phyloP scores from a whole-genome alignment of 2,797 vertebrate genomes.

The Dermochelys coriacea region DNA sequence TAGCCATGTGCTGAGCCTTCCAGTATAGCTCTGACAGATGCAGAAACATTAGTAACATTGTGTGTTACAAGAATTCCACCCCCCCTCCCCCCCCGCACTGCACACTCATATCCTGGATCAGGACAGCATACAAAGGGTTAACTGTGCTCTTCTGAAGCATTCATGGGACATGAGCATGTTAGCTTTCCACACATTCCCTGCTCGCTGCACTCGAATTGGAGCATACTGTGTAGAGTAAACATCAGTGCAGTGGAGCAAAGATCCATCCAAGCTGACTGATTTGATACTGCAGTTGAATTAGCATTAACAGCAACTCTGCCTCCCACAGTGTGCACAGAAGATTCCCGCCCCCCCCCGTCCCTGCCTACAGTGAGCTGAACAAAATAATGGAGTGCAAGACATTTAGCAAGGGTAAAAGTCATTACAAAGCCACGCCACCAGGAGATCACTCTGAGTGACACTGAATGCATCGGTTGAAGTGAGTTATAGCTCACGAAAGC shows the following conservation, averaged over 20 bases:
- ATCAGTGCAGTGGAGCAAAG: neutral
- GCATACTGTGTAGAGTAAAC: fast-evolving
- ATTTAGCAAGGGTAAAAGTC: neutral
- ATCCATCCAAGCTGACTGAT: fast-evolving
- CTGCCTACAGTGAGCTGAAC: too few species aligned
- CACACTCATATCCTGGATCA: neutral
- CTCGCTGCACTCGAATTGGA: fast-evolving
- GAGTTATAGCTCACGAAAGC: too few species aligned
- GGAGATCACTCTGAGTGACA: too few species aligned
- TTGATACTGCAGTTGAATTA: neutral
- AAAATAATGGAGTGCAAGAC: fast-evolving
- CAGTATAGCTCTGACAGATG: neutral
- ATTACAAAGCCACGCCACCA: fast-evolving
- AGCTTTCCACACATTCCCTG: neutral
- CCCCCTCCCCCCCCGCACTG: fast-evolving
- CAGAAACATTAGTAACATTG: neutral
- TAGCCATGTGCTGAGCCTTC: too few species aligned
- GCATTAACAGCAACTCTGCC: neutral
- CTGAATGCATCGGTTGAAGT: too few species aligned
- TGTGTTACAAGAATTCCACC: fast-evolving
- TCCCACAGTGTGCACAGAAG: neutral
- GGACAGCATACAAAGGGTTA: neutral
- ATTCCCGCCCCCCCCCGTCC: too few species aligned
- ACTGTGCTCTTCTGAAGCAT: neutral
- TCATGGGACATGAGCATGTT: neutral